These are phyloP conservation scores for Eclectus roratus DNA, from an alignment of 2,113 vertebrate species.

Conservation along the genomic window DNA sequence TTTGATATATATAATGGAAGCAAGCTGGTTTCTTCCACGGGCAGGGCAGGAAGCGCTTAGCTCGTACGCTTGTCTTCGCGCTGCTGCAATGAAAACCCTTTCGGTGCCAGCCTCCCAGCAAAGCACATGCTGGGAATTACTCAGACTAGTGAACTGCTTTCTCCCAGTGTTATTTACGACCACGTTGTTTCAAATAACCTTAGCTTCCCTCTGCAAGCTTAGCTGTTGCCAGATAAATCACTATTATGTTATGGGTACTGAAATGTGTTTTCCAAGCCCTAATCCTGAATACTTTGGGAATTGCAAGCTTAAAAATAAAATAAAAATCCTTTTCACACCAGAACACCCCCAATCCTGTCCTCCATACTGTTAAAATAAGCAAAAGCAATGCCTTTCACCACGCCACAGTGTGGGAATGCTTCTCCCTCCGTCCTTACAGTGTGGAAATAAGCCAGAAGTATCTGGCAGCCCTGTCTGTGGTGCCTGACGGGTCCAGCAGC, in stretches of 20 bases:
- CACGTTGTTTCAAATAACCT: conserved; percentile 23
- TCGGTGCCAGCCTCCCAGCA: neutral
- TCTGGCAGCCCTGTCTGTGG: neutral
- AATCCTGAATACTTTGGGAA: neutral
- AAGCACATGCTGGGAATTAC: neutral
- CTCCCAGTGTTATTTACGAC: neutral
- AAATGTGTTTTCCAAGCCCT: conserved; percentile 30
- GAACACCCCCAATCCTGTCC: neutral
- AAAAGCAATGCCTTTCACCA: neutral
- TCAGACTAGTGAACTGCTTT: neutral
- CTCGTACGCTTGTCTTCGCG: neutral
- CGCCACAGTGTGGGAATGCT: neutral
- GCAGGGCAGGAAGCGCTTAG: neutral
- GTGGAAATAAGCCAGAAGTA: conserved; percentile 4
- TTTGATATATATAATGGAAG: conserved; percentile 31
- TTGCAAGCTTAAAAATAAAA: neutral
- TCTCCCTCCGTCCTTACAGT: neutral
- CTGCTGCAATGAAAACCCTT: conserved; percentile 13
- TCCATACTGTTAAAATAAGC: conserved; percentile 7
- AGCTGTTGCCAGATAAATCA: conserved; percentile 38
- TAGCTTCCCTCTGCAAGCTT: neutral
- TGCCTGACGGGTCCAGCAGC: neutral
- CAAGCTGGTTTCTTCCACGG: neutral
- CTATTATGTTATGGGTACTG: neutral
- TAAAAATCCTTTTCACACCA: neutral